Evolutionary conservation across 2,113 vertebrate species (phyloP).

Genomic region (Psophia crepitans): DNA sequence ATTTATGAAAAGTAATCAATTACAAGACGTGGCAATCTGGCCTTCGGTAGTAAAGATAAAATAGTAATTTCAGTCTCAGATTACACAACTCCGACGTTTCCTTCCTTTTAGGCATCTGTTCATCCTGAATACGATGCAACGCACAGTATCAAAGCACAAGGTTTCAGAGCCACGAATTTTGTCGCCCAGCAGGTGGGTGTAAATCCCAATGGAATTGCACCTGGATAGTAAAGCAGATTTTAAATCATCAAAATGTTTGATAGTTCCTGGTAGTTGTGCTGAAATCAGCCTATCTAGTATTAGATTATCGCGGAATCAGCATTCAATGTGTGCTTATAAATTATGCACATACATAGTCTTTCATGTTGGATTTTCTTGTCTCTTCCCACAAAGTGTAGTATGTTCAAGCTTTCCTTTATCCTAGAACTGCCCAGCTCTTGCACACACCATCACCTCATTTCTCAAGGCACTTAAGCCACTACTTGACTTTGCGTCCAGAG

Average conservation of each 20-base stretch:
- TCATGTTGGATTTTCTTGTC: not conserved
- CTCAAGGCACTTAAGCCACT: not conserved
- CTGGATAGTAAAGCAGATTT: not conserved
- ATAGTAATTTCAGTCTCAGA: not conserved
- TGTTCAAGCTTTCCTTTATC: not conserved
- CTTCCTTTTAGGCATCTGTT: not conserved
- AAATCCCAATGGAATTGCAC: not conserved
- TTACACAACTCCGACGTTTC: not conserved
- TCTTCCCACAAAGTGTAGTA: not conserved
- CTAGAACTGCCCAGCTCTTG: not conserved
- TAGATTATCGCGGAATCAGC: not conserved
- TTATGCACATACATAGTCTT: not conserved
- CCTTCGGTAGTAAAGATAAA: not conserved
- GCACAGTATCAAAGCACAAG: not conserved
- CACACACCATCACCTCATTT: not conserved
- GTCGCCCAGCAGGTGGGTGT: not conserved
- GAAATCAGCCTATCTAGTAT: not conserved
- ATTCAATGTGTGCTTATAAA: not conserved
- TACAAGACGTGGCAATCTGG: not conserved
- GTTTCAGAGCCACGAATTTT: not conserved
- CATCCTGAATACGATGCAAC: not conserved
- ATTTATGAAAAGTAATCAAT: not conserved
- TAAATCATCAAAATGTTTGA: not conserved
- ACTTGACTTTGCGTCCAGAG: not conserved
- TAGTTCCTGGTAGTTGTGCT: not conserved